Evolutionary conservation across 2,113 vertebrate species (phyloP).

Genomic region (Pao palembangensis): DNA sequence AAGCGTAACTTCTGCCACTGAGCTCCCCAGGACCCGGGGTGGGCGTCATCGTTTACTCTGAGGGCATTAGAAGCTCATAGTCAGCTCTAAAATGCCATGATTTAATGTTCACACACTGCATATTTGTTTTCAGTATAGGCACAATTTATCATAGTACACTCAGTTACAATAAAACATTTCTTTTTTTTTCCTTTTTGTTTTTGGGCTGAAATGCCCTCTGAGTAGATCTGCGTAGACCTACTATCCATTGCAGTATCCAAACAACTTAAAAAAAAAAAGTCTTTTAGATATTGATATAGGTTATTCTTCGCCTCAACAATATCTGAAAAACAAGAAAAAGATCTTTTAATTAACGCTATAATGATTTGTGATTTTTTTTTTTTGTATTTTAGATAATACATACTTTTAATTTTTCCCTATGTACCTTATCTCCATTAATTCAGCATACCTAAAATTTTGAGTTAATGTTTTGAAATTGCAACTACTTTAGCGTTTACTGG

Average conservation of each 20-base stretch:
- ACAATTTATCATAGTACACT: slow-evolving; percentile 17
- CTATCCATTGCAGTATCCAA: slow-evolving; percentile 26
- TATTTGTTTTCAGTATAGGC: slow-evolving; percentile 20
- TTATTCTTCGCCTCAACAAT: slow-evolving; percentile 28
- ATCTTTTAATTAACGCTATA: slow-evolving; percentile 6
- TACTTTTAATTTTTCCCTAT: slow-evolving; percentile 12
- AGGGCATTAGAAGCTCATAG: slow-evolving; percentile 60
- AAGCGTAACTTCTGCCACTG: slow-evolving; percentile 92
- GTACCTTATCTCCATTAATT: slow-evolving; percentile 14
- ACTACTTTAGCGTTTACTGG: slow-evolving; percentile 9
- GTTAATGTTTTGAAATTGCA: slow-evolving; percentile 13
- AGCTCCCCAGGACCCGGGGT: slow-evolving; percentile 48
- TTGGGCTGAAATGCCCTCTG: slow-evolving; percentile 30
- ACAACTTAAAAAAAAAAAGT: slow-evolving; percentile 26
- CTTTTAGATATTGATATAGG: slow-evolving; percentile 24
- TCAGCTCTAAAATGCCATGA: slow-evolving; percentile 25
- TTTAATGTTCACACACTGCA: slow-evolving; percentile 22
- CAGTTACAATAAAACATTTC: slow-evolving; percentile 18
- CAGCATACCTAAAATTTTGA: slow-evolving; percentile 8
- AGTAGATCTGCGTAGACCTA: slow-evolving; percentile 28
- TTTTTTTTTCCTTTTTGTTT: slow-evolving; percentile 12
- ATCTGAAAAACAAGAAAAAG: slow-evolving; percentile 38
- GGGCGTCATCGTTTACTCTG: slow-evolving; percentile 52
- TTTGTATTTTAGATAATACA: slow-evolving; percentile 2
- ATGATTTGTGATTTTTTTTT: slow-evolving; percentile 12